These are phyloP conservation scores for Drosophila acutilabella DNA, from an alignment of 2,888 invertebrate species.

Conservation along the genomic window DNA sequence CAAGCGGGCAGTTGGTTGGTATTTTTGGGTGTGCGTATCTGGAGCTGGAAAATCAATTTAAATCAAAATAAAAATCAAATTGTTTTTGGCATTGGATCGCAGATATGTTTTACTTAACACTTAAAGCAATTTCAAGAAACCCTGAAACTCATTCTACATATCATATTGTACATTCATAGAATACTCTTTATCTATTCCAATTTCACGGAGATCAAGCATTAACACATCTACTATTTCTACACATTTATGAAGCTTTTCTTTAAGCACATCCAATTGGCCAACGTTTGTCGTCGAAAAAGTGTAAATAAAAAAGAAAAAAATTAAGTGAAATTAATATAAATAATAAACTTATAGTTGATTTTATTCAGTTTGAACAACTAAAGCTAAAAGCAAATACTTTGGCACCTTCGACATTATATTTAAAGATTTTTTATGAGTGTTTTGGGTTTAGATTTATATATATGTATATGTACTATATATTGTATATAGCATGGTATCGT, in stretches of 20 bases:
- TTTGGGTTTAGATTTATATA: conserved; percentile 18
- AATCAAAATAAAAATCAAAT: conserved; percentile 2
- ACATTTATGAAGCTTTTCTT: conserved; percentile 22
- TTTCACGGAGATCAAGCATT: conserved; percentile 33
- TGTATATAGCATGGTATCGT: conserved; percentile 8
- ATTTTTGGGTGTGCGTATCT: conserved; percentile 6
- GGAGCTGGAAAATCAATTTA: conserved; percentile 1
- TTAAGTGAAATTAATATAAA: conserved; percentile 44
- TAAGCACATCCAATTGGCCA: conserved; percentile 31
- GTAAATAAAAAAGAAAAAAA: conserved; percentile 11
- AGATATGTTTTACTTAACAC: conserved; percentile 55
- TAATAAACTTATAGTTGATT: conserved; percentile 48
- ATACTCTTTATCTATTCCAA: conserved; percentile 23
- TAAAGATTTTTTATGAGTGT: conserved; percentile 38
- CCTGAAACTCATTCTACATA: conserved; percentile 45
- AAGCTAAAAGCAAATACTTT: conserved; percentile 79
- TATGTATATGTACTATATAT: conserved; percentile 8
- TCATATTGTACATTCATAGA: conserved; percentile 14
- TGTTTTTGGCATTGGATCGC: conserved; percentile 56
- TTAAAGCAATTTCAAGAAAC: conserved; percentile 48
- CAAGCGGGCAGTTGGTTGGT: conserved; percentile 46
- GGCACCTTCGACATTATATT: conserved; percentile 71
- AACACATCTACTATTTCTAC: conserved; percentile 37
- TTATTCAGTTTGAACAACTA: conserved; percentile 67
- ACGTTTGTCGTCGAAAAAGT: neutral